Evolutionary conservation across 2,888 invertebrate species (phyloP).

Genomic region (Phytoseiulus persimilis): DNA sequence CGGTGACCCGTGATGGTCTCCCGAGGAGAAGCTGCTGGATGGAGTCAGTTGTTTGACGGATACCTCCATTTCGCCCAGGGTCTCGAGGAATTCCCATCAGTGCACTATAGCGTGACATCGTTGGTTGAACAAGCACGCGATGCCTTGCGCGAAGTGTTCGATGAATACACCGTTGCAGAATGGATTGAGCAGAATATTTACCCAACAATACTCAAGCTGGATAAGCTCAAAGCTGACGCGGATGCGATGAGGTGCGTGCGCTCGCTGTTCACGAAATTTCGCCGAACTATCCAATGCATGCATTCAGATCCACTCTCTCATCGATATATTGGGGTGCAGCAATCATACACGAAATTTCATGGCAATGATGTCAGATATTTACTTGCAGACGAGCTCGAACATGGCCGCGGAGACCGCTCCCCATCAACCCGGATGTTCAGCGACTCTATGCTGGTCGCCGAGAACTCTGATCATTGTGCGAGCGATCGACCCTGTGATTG

Average conservation of each 20-base stretch:
- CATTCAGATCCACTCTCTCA: too few species aligned
- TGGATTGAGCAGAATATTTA: slow-evolving; percentile 47
- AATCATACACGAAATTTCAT: too few species aligned
- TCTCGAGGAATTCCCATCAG: slow-evolving; percentile 44
- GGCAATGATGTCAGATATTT: background rate
- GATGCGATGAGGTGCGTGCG: slow-evolving; percentile 33
- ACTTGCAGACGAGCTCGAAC: slow-evolving; percentile 40
- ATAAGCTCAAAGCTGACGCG: slow-evolving; percentile 40
- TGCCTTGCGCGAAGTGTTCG: slow-evolving; percentile 56
- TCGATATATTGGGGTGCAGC: too few species aligned
- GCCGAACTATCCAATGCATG: too few species aligned
- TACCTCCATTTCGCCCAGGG: slow-evolving; percentile 39
- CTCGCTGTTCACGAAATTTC: background rate
- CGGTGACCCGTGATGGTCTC: background rate
- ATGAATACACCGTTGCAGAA: slow-evolving; percentile 46
- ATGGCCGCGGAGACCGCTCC: slow-evolving; percentile 45
- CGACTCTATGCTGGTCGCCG: slow-evolving; percentile 43
- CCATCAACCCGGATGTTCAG: slow-evolving; percentile 43
- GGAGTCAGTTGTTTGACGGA: background rate
- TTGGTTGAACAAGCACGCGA: slow-evolving; percentile 53
- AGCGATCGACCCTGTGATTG: background rate
- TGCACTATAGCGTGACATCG: slow-evolving; percentile 44
- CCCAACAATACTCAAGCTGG: slow-evolving; percentile 45
- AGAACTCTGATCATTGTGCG: background rate
- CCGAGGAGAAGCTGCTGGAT: too few species aligned